Evolutionary conservation across 2,797 vertebrate genomes (phyloP).

Genomic region (Serranus cabrilla): DNA sequence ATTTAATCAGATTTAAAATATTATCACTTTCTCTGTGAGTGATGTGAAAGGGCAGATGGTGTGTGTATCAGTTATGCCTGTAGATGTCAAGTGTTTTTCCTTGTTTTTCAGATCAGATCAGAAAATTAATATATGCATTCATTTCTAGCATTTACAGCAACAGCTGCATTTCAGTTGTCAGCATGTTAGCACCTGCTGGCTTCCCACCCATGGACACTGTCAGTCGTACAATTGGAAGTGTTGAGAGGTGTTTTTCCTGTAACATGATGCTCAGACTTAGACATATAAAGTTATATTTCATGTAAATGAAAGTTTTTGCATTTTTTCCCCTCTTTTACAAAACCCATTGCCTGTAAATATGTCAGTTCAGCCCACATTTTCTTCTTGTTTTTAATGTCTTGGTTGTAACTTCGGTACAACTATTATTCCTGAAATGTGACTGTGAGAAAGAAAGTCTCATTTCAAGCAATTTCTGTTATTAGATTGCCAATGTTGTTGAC

Average conservation of each 20-base stretch:
- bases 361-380: neutral
- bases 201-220: constrained; percentile 7
- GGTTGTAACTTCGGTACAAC: neutral
- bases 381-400: neutral
- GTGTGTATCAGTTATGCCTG: neutral
- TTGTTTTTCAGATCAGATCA: neutral
- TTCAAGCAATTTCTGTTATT: constrained; percentile 17
- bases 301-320: neutral
- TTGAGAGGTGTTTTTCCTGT: neutral
- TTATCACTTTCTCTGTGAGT: neutral
- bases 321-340: neutral
- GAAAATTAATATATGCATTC: constrained; percentile 3
- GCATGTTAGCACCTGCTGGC: neutral
- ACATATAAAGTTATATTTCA: neutral
- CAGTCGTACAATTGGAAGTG: neutral
- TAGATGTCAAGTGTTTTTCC: neutral
- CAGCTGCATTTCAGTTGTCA: constrained; percentile 20
- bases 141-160: constrained; percentile 13
- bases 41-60: constrained; percentile 16
- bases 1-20: constrained; percentile 31
- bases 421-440: neutral
- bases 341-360: neutral
- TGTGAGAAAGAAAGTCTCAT: neutral
- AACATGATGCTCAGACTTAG: neutral
- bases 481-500: neutral